Conservation (phyloP, 2,888 invertebrate genomes). For the Noctuana brunneofusca region DNA sequence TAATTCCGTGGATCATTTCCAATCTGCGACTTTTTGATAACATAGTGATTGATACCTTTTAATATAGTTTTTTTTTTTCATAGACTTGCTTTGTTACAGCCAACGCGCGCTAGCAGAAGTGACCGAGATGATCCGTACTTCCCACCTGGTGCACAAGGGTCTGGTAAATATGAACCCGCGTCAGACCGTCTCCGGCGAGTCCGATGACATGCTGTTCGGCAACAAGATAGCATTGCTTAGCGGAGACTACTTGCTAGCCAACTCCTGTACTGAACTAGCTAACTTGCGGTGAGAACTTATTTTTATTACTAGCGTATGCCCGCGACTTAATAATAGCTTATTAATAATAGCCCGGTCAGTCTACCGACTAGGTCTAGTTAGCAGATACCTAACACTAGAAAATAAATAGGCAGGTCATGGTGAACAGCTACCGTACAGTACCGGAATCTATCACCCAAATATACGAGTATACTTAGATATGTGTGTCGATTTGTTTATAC, state of each 20-base stretch:
- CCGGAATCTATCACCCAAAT: conserved; percentile 5
- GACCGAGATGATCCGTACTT: conserved; percentile 98
- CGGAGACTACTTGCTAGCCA: conserved; percentile 95
- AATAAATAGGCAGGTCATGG: conserved; percentile 13
- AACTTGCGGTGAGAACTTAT: conserved; percentile 80
- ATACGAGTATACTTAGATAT: no score
- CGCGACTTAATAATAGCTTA: no score
- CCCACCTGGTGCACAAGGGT: conserved; percentile 94
- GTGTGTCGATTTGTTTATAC: no score
- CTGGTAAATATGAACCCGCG: conserved; percentile 91
- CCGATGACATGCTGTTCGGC: conserved; percentile 94
- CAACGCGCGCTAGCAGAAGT: conserved; percentile 95
- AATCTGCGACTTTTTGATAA: conserved; percentile 90
- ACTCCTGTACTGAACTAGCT: conserved; percentile 93
- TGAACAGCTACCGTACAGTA: conserved; percentile 10
- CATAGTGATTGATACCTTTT: no score
- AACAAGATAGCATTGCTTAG: conserved; percentile 97
- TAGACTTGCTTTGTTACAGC: conserved; percentile 57
- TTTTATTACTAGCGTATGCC: no score
- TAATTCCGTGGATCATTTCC: no score
- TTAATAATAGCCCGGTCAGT: background rate
- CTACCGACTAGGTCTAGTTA: no score
- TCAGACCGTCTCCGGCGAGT: conserved; percentile 81
- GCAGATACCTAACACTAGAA: conserved; percentile 11
- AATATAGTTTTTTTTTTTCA: no score